Conservation (phyloP, 1,140 invertebrate genomes). For the Anthonomus grandis region DNA sequence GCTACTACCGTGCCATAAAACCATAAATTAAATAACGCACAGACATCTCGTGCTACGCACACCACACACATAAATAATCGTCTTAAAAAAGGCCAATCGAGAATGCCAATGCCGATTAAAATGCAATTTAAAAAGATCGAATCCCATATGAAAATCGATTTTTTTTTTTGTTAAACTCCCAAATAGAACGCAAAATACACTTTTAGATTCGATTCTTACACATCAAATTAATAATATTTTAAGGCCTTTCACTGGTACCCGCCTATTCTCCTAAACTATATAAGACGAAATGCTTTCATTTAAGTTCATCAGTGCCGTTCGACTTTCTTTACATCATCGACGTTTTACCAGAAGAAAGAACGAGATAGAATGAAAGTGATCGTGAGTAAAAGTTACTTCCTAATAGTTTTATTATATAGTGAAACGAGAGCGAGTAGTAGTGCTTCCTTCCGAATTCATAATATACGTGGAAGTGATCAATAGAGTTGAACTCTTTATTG, state of each 20-base stretch:
- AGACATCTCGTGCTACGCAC: too few relatives aligned
- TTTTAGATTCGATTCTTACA: too few relatives aligned
- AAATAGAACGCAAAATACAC: too few relatives aligned
- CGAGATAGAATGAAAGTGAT: conserved; percentile 35
- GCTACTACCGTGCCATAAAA: too few relatives aligned
- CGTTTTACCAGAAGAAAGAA: conserved; percentile 11
- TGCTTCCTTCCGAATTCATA: neutral
- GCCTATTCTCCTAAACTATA: conserved; percentile 36
- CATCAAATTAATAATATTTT: too few relatives aligned
- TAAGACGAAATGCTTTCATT: conserved; percentile 30
- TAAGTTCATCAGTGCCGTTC: conserved; percentile 37
- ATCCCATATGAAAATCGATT: too few relatives aligned
- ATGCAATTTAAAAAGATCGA: too few relatives aligned
- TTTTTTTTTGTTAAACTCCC: too few relatives aligned
- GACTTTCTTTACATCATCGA: conserved; percentile 26
- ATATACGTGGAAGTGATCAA: neutral
- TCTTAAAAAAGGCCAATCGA: too few relatives aligned
- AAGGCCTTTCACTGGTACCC: conserved; percentile 36
- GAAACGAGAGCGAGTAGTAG: neutral
- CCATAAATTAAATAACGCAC: too few relatives aligned
- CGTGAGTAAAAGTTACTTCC: conserved; percentile 30
- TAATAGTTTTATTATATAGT: conserved; percentile 1
- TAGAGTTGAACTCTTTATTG: neutral
- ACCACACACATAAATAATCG: too few relatives aligned
- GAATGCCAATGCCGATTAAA: too few relatives aligned